A percentile compares a stretch with the other conserved stretches of the same genome.
Evolutionary conservation across 1,140 invertebrate species (phyloP).

Genomic region (Hestina assimilis): DNA sequence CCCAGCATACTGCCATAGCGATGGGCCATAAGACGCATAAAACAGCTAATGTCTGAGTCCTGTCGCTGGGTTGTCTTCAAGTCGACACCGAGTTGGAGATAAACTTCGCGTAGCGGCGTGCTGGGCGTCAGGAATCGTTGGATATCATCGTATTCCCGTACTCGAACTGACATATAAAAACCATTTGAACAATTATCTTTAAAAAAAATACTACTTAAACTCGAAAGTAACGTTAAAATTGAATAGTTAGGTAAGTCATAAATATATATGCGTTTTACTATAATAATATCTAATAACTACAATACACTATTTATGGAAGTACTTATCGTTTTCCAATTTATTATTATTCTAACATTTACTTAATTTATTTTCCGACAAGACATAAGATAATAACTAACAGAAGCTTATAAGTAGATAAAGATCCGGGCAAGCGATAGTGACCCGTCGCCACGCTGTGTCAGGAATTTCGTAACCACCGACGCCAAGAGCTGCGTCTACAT

Average conservation of each 20-base stretch:
- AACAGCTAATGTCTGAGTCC: constrained; percentile 53
- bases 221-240: no score
- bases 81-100: constrained; percentile 44
- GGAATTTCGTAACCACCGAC: constrained; percentile 46
- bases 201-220: no score
- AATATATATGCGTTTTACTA: no score
- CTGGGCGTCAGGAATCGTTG: constrained; percentile 49
- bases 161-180: constrained; percentile 13
- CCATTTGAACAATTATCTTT: no score
- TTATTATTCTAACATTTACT: background rate
- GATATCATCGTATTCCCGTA: constrained; percentile 47
- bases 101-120: constrained; percentile 45
- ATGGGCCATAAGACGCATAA: constrained; percentile 45
- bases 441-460: constrained; percentile 53
- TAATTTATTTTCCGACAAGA: background rate
- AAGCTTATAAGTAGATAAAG: constrained; percentile 56
- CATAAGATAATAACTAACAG: constrained; percentile 38
- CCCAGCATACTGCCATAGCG: constrained; percentile 44
- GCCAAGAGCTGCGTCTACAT: constrained; percentile 41
- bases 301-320: no score
- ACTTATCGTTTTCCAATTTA: constrained; percentile 1
- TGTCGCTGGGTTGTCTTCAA: constrained; percentile 37
- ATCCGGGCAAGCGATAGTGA: constrained; percentile 51
- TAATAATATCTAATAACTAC: no score
- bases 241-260: no score